These are phyloP conservation scores for Candoia aspera DNA, from an alignment of 2,113 vertebrate species.

Conservation along the genomic window DNA sequence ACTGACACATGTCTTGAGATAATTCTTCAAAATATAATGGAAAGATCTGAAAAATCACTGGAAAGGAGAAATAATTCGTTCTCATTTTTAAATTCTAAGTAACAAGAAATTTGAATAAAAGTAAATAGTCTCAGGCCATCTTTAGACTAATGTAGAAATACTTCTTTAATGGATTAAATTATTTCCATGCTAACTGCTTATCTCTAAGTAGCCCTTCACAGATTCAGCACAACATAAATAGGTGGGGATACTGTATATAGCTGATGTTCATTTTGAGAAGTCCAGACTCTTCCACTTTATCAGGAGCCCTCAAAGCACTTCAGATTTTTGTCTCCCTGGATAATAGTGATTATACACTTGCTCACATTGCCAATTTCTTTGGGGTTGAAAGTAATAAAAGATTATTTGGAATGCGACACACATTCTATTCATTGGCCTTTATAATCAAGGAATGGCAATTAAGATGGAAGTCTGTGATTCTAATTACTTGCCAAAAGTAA, in stretches of 20 bases:
- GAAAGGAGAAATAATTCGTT: background rate
- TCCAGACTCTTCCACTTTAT: background rate
- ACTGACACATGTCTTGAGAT: background rate
- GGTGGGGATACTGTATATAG: no score
- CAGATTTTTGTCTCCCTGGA: background rate
- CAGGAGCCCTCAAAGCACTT: background rate
- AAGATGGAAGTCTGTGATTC: slow-evolving; percentile 1
- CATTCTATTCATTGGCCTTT: background rate
- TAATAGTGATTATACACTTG: background rate
- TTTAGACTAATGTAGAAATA: background rate
- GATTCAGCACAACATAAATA: background rate
- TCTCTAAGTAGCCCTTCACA: background rate
- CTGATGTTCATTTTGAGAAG: background rate
- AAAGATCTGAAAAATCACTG: background rate
- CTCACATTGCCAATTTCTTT: background rate
- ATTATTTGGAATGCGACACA: background rate
- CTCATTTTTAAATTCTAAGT: background rate
- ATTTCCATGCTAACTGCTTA: background rate
- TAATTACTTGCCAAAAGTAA: slow-evolving; percentile 29
- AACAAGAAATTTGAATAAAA: background rate
- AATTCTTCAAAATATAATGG: background rate
- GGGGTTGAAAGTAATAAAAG: background rate
- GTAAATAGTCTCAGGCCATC: background rate
- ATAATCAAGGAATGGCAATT: slow-evolving; percentile 14
- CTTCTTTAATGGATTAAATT: background rate